These are phyloP conservation scores for Radopholus similis DNA, from an alignment of 1,140 invertebrate species.

Conservation along the genomic window DNA sequence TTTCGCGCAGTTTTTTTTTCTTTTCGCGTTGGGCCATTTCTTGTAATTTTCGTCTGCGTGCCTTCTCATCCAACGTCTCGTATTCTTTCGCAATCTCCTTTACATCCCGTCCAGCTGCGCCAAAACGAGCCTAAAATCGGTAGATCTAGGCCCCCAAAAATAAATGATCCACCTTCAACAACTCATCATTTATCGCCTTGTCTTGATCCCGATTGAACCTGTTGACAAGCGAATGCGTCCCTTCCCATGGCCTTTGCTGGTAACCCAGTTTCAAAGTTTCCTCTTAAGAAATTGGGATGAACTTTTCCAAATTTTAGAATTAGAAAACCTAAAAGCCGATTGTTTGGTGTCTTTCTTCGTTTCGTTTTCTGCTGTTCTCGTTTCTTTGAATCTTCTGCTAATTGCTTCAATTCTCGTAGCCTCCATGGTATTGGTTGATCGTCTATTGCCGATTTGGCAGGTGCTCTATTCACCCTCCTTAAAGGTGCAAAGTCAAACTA, in stretches of 20 bases:
- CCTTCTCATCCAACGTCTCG: constrained; percentile 22
- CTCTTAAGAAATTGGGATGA: constrained; percentile 11
- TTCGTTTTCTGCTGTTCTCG: not conserved
- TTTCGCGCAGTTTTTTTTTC: not conserved
- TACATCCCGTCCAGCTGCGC: constrained; percentile 22
- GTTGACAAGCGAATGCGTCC: not conserved
- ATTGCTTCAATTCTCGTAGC: not conserved
- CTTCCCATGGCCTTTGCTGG: constrained; percentile 17
- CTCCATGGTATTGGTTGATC: not conserved
- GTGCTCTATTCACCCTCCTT: not conserved
- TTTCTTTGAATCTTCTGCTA: not conserved
- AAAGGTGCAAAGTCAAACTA: not conserved
- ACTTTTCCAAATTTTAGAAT: not conserved
- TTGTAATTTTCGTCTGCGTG: constrained; percentile 4
- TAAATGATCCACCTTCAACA: constrained; percentile 19
- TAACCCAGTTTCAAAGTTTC: constrained; percentile 25
- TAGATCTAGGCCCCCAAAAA: not conserved
- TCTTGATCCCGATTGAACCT: constrained; percentile 2
- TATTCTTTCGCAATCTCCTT: constrained; percentile 34
- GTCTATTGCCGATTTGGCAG: not conserved
- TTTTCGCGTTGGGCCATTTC: constrained; percentile 14
- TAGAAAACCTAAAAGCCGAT: not conserved
- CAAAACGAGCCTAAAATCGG: constrained; percentile 26
- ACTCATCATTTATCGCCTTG: constrained; percentile 14
- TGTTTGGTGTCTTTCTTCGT: not conserved